Evolutionary conservation across 2,113 vertebrate species (phyloP).

Genomic region (Nyctibius bracteatus): DNA sequence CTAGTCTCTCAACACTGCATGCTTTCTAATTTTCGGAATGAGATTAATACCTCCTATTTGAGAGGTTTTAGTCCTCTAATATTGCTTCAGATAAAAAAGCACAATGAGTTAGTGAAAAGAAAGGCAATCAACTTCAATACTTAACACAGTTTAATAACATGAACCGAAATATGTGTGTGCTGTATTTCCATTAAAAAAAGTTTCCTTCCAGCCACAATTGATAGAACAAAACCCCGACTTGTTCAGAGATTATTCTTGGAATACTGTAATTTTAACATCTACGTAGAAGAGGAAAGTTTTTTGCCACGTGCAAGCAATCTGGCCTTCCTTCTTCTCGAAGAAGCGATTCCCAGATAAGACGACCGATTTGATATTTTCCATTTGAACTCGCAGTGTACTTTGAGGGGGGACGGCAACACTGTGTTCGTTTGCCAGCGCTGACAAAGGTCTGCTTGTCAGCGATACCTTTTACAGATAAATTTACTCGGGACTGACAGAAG

Average conservation of each 20-base stretch:
- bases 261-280: conserved; percentile 63
- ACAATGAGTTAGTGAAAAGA: conserved; percentile 46
- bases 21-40: conserved; percentile 68
- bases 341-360: conserved; percentile 61
- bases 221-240: conserved; percentile 68
- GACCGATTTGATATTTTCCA: conserved; percentile 75
- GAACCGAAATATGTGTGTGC: conserved; percentile 54
- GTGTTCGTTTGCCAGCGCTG: conserved; percentile 81
- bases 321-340: conserved; percentile 38
- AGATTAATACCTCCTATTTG: conserved; percentile 65
- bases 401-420: conserved; percentile 56
- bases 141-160: conserved; percentile 64
- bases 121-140: conserved; percentile 52
- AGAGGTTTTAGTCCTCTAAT: conserved; percentile 67
- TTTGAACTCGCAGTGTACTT: conserved; percentile 72
- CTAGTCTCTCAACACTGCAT: conserved; percentile 36
- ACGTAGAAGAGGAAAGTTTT: conserved; percentile 56
- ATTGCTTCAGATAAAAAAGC: conserved; percentile 59
- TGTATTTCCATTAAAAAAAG: conserved; percentile 61
- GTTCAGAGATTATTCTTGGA: conserved; percentile 71
- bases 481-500: conserved; percentile 88
- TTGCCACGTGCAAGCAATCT: conserved; percentile 63
- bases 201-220: conserved; percentile 72
- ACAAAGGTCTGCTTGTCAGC: conserved; percentile 91
- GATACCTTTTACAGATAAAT: conserved; percentile 96